phyloP scores from a whole-genome alignment of 2,888 invertebrate genomes.

The Drosophila demipolita region DNA sequence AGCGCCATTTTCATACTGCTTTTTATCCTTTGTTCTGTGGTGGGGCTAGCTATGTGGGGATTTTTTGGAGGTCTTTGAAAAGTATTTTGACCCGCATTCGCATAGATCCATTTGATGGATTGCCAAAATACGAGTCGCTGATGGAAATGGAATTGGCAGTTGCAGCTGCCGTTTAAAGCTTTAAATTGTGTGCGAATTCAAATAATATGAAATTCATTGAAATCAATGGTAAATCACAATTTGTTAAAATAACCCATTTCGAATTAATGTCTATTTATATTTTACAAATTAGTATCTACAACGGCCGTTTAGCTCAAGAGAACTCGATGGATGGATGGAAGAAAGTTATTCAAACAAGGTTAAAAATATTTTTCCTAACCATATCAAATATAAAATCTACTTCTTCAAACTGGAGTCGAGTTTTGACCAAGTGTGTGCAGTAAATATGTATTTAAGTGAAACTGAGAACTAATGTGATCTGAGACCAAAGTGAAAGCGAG shows the following conservation, averaged over 20 bases:
- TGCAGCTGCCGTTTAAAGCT: constrained; percentile 19
- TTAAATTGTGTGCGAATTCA: background rate
- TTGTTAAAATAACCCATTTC: background rate
- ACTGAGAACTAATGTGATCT: background rate
- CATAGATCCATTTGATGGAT: constrained; percentile 45
- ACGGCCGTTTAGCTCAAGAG: background rate
- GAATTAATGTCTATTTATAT: background rate
- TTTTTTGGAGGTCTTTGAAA: constrained; percentile 16
- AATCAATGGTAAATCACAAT: background rate
- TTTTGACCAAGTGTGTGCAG: background rate
- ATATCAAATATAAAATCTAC: background rate
- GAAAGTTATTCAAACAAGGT: background rate
- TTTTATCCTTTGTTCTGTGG: background rate
- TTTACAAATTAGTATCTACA: too few species aligned
- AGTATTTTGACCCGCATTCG: constrained; percentile 55
- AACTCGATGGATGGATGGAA: background rate
- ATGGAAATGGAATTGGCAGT: constrained; percentile 22
- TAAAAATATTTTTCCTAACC: background rate
- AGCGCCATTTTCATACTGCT: constrained; percentile 6
- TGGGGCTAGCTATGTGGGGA: background rate
- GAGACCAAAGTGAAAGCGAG: constrained; percentile 5
- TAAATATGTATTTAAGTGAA: background rate
- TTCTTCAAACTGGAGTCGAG: background rate
- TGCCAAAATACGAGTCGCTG: constrained; percentile 28
- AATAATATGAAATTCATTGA: background rate